Percentiles rank a stretch among this genome's conserved stretches.
Evolutionary conservation across 2,888 invertebrate species (phyloP).

Genomic region (Rosalia funebris): DNA sequence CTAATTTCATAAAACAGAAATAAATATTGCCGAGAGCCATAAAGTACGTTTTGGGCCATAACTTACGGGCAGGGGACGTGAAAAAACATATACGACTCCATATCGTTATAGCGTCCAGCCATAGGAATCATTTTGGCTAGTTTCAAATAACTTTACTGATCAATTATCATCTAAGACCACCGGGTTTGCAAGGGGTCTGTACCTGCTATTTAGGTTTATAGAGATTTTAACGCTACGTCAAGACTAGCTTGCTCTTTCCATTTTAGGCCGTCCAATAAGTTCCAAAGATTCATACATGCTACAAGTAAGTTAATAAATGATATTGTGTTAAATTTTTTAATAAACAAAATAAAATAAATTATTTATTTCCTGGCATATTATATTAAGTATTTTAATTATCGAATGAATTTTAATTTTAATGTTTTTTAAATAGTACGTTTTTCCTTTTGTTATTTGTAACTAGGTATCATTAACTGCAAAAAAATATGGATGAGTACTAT

Average conservation of each 20-base stretch:
- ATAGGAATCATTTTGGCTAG: conserved; percentile 16
- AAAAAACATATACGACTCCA: background rate
- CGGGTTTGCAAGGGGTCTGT: conserved; percentile 38
- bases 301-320: no score
- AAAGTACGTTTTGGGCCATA: conserved; percentile 18
- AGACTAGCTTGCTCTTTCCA: conserved; percentile 3
- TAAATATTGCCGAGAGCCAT: conserved; percentile 24
- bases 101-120: background rate
- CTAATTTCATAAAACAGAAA: conserved; percentile 28
- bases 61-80: conserved; percentile 4
- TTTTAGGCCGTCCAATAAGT: background rate
- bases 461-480: no score
- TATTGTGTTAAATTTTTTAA: no score
- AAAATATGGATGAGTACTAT: no score
- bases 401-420: no score
- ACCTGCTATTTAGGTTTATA: conserved; percentile 32
- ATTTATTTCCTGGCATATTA: no score
- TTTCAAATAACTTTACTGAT: conserved; percentile 27
- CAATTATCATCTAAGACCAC: conserved; percentile 44
- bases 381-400: no score
- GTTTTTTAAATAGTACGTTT: no score
- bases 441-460: no score
- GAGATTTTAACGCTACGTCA: conserved; percentile 23
- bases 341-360: no score
- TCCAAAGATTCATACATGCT: no score